phyloP scores from a whole-genome alignment of 1,140 invertebrate genomes.

The Tetragonula clypearis region DNA sequence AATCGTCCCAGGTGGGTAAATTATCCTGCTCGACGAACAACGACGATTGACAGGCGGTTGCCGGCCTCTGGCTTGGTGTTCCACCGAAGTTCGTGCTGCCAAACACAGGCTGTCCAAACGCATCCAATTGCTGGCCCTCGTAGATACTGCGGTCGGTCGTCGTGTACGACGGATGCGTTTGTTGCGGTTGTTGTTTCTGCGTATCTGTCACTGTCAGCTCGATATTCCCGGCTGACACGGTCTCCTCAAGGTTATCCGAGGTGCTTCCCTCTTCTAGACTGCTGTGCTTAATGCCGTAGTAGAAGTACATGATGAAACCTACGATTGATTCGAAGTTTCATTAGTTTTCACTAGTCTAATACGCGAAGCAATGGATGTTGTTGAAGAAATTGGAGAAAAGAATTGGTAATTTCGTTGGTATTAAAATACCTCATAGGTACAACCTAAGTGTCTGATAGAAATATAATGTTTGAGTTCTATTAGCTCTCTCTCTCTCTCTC shows the following conservation, averaged over 20 bases:
- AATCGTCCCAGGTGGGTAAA: conserved; percentile 83
- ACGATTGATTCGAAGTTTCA: background rate
- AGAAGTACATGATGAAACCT: conserved; percentile 94
- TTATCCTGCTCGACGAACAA: conserved; percentile 79
- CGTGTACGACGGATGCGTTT: conserved; percentile 55
- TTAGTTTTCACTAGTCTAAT: conserved; percentile 66
- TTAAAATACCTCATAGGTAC: background rate
- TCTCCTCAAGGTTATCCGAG: conserved; percentile 69
- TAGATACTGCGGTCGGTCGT: conserved; percentile 69
- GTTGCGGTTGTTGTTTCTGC: conserved; percentile 72
- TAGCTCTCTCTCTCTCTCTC: background rate
- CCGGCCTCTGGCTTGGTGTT: conserved; percentile 65
- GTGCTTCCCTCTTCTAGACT: conserved; percentile 85
- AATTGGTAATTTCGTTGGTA: background rate
- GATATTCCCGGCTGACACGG: conserved; percentile 75
- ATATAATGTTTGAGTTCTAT: background rate
- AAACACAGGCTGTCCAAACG: conserved; percentile 78
- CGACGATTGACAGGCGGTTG: conserved; percentile 38
- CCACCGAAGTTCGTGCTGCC: conserved; percentile 78
- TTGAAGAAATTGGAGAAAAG: no score
- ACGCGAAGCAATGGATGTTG: conserved; percentile 66
- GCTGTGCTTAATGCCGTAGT: conserved; percentile 93
- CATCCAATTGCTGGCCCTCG: conserved; percentile 76
- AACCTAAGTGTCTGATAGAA: background rate
- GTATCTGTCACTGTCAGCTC: conserved; percentile 82